Base-by-base conservation (phyloP, 1,140 invertebrate species). In the Eumaeus atala region DNA sequence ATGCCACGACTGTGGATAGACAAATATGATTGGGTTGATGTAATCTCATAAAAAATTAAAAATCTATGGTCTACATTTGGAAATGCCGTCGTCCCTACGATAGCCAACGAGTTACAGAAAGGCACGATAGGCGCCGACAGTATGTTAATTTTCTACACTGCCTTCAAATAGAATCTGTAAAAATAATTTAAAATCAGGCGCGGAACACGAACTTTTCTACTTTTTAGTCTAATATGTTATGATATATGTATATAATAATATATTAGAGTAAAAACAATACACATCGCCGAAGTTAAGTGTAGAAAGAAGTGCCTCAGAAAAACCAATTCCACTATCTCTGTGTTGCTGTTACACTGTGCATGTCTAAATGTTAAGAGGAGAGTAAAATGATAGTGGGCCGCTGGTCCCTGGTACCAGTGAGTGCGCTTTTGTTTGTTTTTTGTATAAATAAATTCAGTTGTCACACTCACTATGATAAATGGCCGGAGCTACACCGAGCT, bases 401-500 rank as follows among this genome's bases (percentile, higher is more conserved):
- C 65, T 58, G 59, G 69, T 67, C 66, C 67, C 21, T 28, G 21
- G n/a, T n/a, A n/a, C 21, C 21, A 28, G 21, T 67, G 63, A 63
- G 61, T 55, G 59, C 51, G 52, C 72, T 68, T 77, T 84, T 83
- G 79, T 85, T 81, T 83, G 66, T 84, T 83, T 80, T 60, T 84
- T 83, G 21, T 82, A 69, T 74, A 79, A 82, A 85, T 85, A 85
- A 85, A 85, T 85, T 85, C 79, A 85, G 79, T 80, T 85, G 82
- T 85, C 79, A 83, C 76, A 80, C 72, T 79, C 64, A 66, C 38
- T 17, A 80, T 85, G 82, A 85, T 83, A 82, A 81, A 85, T 78
- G 76, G 72, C 68, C 38, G 59, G 42, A 58, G 53, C 72, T 77
- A 83, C 82, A 85, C 61, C 65, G 44, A 60, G 65, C 67, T 85